Conservation (phyloP, 2,888 invertebrate species). For the Chirona hameri region DNA sequence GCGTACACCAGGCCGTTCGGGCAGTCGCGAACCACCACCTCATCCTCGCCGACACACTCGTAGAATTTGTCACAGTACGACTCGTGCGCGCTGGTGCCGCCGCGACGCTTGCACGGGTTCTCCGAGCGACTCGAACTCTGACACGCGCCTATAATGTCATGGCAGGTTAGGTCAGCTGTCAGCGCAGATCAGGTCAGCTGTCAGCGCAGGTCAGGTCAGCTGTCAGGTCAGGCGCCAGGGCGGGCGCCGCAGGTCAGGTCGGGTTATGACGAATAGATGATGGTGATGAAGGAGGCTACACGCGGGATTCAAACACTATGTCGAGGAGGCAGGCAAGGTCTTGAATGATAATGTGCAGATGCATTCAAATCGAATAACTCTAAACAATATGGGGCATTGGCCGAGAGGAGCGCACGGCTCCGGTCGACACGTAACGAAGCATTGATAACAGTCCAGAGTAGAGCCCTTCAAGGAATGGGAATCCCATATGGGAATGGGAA, state of each 20-base stretch:
- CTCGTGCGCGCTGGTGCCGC: conserved; percentile 43
- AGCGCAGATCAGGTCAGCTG: not conserved
- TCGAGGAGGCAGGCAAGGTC: too few species aligned
- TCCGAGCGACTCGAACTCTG: not conserved
- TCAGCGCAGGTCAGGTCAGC: not conserved
- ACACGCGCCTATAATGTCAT: not conserved
- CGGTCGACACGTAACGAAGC: too few species aligned
- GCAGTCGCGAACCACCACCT: conserved; percentile 43
- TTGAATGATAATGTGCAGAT: too few species aligned
- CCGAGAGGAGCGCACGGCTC: too few species aligned
- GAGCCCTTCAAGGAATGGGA: too few species aligned
- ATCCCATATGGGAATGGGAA: too few species aligned
- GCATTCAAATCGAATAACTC: too few species aligned
- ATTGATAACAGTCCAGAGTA: too few species aligned
- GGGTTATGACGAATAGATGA: not conserved
- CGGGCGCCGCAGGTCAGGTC: not conserved
- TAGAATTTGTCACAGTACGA: conserved; percentile 46
- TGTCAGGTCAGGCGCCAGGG: not conserved
- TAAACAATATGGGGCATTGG: too few species aligned
- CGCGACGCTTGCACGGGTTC: conserved; percentile 41
- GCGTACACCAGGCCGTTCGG: conserved; percentile 46
- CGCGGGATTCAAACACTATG: too few species aligned
- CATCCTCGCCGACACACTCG: conserved; percentile 40
- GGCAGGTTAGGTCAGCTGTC: not conserved
- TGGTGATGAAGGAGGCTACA: not conserved